Base-by-base conservation (phyloP, 1,140 invertebrate genomes). In the Heliconius melpomene region DNA sequence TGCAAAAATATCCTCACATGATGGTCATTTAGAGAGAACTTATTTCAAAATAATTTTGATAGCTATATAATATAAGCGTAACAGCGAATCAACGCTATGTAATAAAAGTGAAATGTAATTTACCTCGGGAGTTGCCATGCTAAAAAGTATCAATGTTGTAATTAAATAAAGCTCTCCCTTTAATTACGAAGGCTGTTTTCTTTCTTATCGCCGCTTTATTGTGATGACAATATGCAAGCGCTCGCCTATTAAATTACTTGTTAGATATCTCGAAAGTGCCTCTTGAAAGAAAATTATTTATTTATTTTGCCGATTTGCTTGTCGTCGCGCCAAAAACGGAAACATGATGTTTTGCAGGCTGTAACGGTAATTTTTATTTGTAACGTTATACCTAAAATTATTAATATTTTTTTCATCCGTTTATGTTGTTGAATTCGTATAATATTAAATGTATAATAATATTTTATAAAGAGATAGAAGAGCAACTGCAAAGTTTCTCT, bases 161-260 rank as follows among this genome's bases (percentile, higher is more conserved):
- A 87, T 89, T 88, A 90, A 87, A 85, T 84, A 86, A 87, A 87
- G 81, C 86, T 84, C 83, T 86, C 86, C 78, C 86, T 89, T 92
- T 93, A 93, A 92, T 92, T 90, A 89, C 88, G 77, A 78, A 83
- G 85, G 83, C 87, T 89, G 91, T 84, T 91, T 90, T 90, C 86
- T 90, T 90, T 91, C 87, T 88, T 90, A 91, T 91, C 89, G 84
- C 83, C 87, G 87, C 89, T 90, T 90, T 89, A 91, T 91, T 89
- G 90, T 83, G 87, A 90, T 89, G 89, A 92, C 87, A 92, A 90
- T 93, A 91, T 86, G 84, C 89, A 91, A 89, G 76, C 86, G 84
- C 86, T 82, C 85, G 82, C 75, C 89, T 88, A 88, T 93, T 90
- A 89, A 88, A 92, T 94, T 94, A 91, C 91, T 91, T 89, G 86